Conservation (phyloP, 2,888 invertebrate genomes). For the Dolichomitus sp. region DNA sequence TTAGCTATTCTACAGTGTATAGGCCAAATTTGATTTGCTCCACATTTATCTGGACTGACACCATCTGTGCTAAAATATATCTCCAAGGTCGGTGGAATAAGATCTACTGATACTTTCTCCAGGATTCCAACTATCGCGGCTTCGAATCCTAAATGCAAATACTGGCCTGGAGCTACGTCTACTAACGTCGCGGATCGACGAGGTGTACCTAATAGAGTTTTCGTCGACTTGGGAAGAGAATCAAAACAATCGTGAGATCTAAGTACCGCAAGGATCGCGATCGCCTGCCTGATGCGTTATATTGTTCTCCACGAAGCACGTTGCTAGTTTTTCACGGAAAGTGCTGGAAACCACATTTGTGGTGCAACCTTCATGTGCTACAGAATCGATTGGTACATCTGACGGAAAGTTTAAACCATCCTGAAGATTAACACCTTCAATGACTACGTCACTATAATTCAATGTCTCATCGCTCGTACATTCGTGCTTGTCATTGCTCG, state of each 20-base stretch:
- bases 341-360: neutral
- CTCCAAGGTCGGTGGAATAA: conserved; percentile 43
- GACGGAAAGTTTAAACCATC: neutral
- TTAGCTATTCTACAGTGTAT: conserved; percentile 60
- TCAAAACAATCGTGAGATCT: conserved; percentile 47
- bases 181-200: conserved; percentile 25
- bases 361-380: neutral
- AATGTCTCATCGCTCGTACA: neutral
- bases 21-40: conserved; percentile 65
- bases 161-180: conserved; percentile 51
- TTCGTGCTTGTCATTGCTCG: neutral
- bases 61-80: conserved; percentile 63
- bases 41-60: conserved; percentile 35
- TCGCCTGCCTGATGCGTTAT: conserved; percentile 28
- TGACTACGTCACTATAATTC: neutral
- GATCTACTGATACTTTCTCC: neutral
- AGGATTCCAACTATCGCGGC: conserved; percentile 39
- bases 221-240: conserved; percentile 45
- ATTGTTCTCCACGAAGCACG: conserved; percentile 9
- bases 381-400: neutral
- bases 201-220: conserved; percentile 45
- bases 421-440: neutral
- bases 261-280: conserved; percentile 52
- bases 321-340: conserved; percentile 14
- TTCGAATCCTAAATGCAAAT: conserved; percentile 50